These are phyloP conservation scores for Tipula unca DNA, from an alignment of 2,888 invertebrate species.

Conservation along the genomic window DNA sequence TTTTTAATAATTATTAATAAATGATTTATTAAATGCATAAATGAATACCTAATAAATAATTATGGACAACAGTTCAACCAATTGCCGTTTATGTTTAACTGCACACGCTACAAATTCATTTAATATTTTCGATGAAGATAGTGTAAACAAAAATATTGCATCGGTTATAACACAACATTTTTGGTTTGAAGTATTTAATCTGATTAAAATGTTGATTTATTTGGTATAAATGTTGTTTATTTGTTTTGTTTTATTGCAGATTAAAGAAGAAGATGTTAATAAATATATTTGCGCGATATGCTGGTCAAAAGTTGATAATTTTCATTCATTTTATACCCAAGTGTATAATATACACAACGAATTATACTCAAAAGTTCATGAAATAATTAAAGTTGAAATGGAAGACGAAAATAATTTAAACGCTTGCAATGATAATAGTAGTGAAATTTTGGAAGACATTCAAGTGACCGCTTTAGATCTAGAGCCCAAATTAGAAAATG, in stretches of 20 bases:
- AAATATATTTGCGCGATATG: background rate
- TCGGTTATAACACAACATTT: slow-evolving; percentile 22
- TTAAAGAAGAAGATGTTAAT: background rate
- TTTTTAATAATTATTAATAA: no score
- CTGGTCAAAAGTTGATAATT: background rate
- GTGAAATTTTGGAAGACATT: background rate
- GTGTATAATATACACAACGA: background rate
- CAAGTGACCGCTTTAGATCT: background rate
- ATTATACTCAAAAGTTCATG: background rate
- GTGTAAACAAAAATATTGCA: background rate
- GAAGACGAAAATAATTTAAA: background rate
- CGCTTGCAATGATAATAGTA: background rate
- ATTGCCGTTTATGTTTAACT: background rate
- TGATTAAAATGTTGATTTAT: no score
- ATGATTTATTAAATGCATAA: no score
- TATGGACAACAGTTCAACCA: no score
- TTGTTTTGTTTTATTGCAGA: background rate
- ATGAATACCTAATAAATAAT: no score
- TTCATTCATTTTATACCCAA: background rate
- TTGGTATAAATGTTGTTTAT: no score
- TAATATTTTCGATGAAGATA: background rate
- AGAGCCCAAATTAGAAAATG: background rate
- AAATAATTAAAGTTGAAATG: background rate
- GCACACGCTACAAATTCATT: background rate
- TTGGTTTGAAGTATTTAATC: slow-evolving; percentile 24